A percentile compares a stretch with the other conserved stretches of the same genome.
phyloP scores from a whole-genome alignment of 2,113 vertebrate genomes.

The Leptobrachium leishanense region DNA sequence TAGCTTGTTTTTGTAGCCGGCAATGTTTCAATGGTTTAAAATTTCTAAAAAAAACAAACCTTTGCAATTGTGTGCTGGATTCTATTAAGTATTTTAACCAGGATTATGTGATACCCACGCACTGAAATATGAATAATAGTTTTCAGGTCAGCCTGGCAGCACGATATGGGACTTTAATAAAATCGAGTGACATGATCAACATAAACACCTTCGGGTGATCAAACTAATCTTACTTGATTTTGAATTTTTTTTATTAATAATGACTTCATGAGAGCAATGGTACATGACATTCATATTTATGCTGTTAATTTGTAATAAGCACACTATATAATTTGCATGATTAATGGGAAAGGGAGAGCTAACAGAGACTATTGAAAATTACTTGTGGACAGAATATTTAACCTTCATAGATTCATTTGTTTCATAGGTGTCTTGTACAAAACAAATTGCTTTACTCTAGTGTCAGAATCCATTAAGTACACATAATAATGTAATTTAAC shows the following conservation, averaged over 20 bases:
- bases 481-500: slow-evolving; percentile 3
- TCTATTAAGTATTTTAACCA: no score
- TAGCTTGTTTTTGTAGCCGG: no score
- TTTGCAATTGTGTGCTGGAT: no score
- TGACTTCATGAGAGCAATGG: slow-evolving; percentile 11
- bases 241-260: slow-evolving; percentile 22
- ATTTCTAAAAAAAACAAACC: no score
- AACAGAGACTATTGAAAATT: slow-evolving; percentile 15
- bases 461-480: slow-evolving; percentile 8
- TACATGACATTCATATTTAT: slow-evolving; percentile 40
- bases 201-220: slow-evolving; percentile 20
- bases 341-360: slow-evolving; percentile 23
- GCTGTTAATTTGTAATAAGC: slow-evolving; percentile 20
- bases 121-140: no score
- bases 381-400: slow-evolving; percentile 24
- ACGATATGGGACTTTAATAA: background rate
- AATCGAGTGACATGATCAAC: slow-evolving; percentile 10
- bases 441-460: slow-evolving; percentile 20
- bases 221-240: slow-evolving; percentile 28
- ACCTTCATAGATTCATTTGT: slow-evolving; percentile 16
- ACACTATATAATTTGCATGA: slow-evolving; percentile 36
- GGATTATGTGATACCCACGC: no score
- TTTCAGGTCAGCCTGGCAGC: no score
- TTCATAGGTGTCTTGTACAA: slow-evolving; percentile 28
- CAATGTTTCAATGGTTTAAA: no score